Percentiles rank a stretch among this genome's conserved stretches.
Evolutionary conservation across 2,888 invertebrate species (phyloP).

Genomic region (Drepana falcataria): DNA sequence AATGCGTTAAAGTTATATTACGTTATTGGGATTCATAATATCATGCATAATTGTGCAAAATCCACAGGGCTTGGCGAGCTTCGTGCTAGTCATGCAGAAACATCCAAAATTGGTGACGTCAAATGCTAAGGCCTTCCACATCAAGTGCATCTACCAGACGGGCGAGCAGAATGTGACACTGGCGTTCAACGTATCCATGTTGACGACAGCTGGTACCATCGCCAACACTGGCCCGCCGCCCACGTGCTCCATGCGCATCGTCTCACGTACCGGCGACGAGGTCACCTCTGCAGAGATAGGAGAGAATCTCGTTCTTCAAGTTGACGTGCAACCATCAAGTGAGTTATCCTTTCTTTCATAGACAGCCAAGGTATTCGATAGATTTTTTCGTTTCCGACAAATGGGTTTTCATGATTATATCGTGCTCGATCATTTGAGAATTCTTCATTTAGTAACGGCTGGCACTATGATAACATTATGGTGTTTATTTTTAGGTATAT

Average conservation of each 20-base stretch:
- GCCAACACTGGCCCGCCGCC: constrained; percentile 97
- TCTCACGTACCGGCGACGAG: constrained; percentile 90
- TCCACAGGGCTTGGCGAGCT: constrained; percentile 91
- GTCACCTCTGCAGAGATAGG: constrained; percentile 95
- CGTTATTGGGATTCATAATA: too few relatives aligned
- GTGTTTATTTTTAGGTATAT: constrained; percentile 81
- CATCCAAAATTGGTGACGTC: constrained; percentile 97
- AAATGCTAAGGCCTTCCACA: constrained; percentile 96
- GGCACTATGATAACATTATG: neutral
- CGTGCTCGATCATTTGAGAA: too few relatives aligned
- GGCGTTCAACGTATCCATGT: constrained; percentile 96
- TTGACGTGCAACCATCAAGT: constrained; percentile 89
- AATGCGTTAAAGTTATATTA: neutral
- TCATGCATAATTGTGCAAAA: constrained; percentile 4
- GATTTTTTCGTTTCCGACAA: too few relatives aligned
- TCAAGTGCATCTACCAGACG: constrained; percentile 96
- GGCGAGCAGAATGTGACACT: constrained; percentile 95
- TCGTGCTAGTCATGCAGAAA: constrained; percentile 96
- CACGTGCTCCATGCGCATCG: constrained; percentile 94
- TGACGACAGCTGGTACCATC: constrained; percentile 96
- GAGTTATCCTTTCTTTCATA: constrained; percentile 33
- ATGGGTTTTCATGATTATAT: too few relatives aligned
- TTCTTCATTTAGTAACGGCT: too few relatives aligned
- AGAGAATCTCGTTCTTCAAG: constrained; percentile 91
- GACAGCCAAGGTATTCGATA: too few relatives aligned